Base-by-base conservation (phyloP, 1,140 invertebrate genomes). In the Plodia interpunctella region DNA sequence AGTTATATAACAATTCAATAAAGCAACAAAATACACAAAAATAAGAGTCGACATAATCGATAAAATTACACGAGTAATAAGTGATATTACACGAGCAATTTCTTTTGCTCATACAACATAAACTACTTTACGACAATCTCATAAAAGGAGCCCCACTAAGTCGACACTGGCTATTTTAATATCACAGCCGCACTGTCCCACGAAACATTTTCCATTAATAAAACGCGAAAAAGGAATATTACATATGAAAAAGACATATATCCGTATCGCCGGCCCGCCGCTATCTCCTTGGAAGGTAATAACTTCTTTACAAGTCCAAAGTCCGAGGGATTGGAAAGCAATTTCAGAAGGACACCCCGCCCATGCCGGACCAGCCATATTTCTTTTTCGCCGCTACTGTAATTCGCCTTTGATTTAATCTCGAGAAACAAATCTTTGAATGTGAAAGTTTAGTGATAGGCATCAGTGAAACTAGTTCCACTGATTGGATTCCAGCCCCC, bases 241-340 rank as follows among this genome's bases (percentile, higher is more conserved):
- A 88, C 84, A 88, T 90, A 90, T 89, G 85, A 89, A 88, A 89
- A 86, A 87, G 87, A 88, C 87, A 86, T 87, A 86, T 88, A 88
- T 88, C 85, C 87, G 87, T 90, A 90, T 88, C 87, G 83, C 73
- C 82, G 87, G 83, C 83, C 84, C 80, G 81, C 73, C 82, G 83
- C 85, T 89, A 88, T 88, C 87, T 89, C 73, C 81, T 87, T 77
- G 82, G 85, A 90, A 91, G 90, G 90, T 91, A 91, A 91, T 91
- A 91, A 91, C 88, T 91, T 91, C 90, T 91, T 91, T 90, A 90
- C 90, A 90, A 90, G 90, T 90, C 90, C 88, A 90, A 90, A 90
- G 90, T 90, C 90, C 90, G 90, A 90, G 90, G 90, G 90, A 90
- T 90, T 90, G 90, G 90, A 91, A 91, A 91, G 88, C 90, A 91